Conservation (phyloP, 2,113 vertebrate genomes). For the Campylomormyrus numenius region DNA sequence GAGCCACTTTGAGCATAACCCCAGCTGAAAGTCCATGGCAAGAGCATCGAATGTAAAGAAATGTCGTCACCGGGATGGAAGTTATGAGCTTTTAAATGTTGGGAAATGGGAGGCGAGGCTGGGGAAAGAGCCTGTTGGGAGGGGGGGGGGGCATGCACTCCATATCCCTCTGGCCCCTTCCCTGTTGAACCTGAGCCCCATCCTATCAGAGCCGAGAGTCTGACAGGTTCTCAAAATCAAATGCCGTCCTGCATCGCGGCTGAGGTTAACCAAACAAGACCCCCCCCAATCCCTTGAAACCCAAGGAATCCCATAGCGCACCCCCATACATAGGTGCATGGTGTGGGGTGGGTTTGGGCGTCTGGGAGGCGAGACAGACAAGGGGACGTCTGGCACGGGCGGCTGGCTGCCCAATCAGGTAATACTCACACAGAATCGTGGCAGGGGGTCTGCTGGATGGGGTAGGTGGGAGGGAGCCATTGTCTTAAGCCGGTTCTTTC, state of each 20-base stretch:
- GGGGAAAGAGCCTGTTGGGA: neutral
- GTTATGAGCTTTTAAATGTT: neutral
- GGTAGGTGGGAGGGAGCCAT: neutral
- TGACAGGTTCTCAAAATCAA: constrained; percentile 22
- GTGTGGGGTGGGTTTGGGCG: neutral
- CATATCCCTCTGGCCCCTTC: neutral
- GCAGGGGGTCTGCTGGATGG: neutral
- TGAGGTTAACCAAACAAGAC: constrained; percentile 20
- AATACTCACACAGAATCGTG: neutral
- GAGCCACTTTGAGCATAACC: neutral
- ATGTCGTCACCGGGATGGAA: neutral
- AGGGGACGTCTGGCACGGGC: constrained; percentile 11
- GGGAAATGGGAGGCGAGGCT: neutral
- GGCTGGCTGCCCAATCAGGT: neutral
- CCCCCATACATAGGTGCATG: neutral
- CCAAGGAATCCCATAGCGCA: constrained; percentile 1
- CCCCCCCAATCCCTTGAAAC: neutral
- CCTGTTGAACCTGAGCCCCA: neutral
- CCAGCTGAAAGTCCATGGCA: neutral
- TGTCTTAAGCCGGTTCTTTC: constrained; percentile 21
- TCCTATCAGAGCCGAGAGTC: neutral
- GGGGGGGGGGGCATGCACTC: neutral
- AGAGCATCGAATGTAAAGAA: constrained; percentile 1
- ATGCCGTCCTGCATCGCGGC: constrained; percentile 15
- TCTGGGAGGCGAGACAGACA: neutral